phyloP scores from a whole-genome alignment of 2,797 vertebrate species.

The Falco berigora region DNA sequence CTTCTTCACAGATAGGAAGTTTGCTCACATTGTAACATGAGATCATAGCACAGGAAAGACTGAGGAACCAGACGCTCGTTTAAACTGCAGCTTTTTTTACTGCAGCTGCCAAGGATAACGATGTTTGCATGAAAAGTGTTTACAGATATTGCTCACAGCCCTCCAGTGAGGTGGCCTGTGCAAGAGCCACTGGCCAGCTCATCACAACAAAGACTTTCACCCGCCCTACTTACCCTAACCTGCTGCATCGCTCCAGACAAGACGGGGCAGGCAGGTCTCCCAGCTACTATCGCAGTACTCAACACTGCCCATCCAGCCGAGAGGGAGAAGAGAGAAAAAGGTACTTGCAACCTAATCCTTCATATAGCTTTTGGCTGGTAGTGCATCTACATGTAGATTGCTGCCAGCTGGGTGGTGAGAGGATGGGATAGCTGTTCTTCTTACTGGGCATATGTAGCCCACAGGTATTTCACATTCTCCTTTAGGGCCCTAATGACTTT shows the following conservation, averaged over 20 bases:
- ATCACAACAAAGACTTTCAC: constrained; percentile 25
- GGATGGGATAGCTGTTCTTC: neutral
- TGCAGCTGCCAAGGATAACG: constrained; percentile 13
- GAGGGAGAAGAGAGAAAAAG: rapidly evolving
- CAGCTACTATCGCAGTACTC: neutral
- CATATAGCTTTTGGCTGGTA: neutral
- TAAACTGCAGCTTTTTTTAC: constrained; percentile 11
- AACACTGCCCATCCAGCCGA: rapidly evolving
- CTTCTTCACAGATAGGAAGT: constrained; percentile 51
- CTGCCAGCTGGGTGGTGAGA: neutral
- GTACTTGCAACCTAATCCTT: neutral
- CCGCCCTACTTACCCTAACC: neutral
- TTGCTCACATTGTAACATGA: constrained; percentile 49
- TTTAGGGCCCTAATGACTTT: neutral
- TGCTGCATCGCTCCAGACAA: neutral
- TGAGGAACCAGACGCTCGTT: constrained; percentile 24
- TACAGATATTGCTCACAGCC: neutral
- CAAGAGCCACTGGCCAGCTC: neutral
- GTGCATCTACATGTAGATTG: neutral
- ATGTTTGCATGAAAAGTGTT: constrained; percentile 30
- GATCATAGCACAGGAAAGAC: constrained; percentile 63
- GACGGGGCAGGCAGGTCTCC: neutral
- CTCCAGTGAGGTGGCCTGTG: neutral
- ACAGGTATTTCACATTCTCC: neutral
- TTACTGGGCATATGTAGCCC: neutral